A percentile compares a stretch with the other conserved stretches of the same genome.
These are phyloP conservation scores for Idris sp. DNA, from an alignment of 1,140 invertebrate species.

Conservation along the genomic window DNA sequence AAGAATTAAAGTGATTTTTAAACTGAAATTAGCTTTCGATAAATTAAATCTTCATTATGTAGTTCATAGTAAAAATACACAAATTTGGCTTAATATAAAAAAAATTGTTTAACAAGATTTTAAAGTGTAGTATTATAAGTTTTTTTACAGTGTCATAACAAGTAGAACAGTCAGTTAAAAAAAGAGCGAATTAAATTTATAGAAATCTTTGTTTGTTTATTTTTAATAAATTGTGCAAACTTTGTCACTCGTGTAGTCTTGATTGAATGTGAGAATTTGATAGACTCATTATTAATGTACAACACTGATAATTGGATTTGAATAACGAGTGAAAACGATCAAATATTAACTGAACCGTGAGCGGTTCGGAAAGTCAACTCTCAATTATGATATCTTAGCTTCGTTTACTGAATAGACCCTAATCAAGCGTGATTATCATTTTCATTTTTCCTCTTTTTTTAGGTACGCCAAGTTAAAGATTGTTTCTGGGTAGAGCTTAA, in stretches of 20 bases:
- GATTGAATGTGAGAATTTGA: constrained; percentile 18
- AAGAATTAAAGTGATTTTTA: constrained; percentile 26
- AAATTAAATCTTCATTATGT: too few relatives aligned
- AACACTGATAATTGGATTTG: constrained; percentile 41
- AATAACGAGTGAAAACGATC: constrained; percentile 46
- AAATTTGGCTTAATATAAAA: too few relatives aligned
- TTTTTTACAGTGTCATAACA: too few relatives aligned
- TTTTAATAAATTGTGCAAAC: constrained; percentile 9
- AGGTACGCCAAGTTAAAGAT: constrained; percentile 28
- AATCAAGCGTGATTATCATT: constrained; percentile 56
- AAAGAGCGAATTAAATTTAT: too few relatives aligned
- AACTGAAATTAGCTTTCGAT: too few relatives aligned
- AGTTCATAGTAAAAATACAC: too few relatives aligned
- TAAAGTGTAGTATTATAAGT: too few relatives aligned
- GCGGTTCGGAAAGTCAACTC: constrained; percentile 40
- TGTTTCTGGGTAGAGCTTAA: constrained; percentile 43
- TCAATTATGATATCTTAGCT: constrained; percentile 59
- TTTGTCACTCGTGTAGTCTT: constrained; percentile 14
- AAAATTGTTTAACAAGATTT: too few relatives aligned
- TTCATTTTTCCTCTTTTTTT: constrained; percentile 45
- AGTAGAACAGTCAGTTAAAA: too few relatives aligned
- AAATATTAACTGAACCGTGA: constrained; percentile 53
- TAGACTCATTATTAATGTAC: constrained; percentile 35
- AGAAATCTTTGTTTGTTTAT: too few relatives aligned
- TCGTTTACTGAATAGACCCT: constrained; percentile 53